These are phyloP conservation scores for Thripadectes ignobilis DNA, from an alignment of 2,797 vertebrate species.

Conservation along the genomic window DNA sequence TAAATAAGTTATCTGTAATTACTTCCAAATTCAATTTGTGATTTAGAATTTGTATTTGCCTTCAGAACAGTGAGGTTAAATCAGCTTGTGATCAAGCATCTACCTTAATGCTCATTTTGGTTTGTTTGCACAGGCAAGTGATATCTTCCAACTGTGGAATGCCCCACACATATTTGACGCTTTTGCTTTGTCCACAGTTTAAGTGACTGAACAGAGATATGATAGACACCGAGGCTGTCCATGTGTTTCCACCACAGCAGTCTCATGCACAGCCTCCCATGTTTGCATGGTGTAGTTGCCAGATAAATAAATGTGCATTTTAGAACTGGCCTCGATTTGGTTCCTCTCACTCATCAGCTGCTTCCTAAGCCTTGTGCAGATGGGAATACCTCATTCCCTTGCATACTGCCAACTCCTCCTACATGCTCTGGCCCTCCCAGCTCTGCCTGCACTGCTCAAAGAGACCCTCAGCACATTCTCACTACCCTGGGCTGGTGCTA, in stretches of 20 bases:
- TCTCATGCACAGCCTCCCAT: neutral
- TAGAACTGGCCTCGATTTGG: rapidly evolving
- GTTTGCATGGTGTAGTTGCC: neutral
- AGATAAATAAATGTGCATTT: neutral
- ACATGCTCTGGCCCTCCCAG: neutral
- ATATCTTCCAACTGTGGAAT: neutral
- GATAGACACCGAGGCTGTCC: neutral
- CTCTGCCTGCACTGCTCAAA: neutral
- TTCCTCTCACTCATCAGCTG: neutral
- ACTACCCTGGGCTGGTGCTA: neutral
- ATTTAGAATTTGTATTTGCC: neutral
- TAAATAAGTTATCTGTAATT: neutral
- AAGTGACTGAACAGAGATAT: neutral
- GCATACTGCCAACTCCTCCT: neutral
- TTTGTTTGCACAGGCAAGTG: neutral
- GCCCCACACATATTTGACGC: neutral
- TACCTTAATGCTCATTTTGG: neutral
- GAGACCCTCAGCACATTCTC: neutral
- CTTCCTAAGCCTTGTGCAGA: neutral
- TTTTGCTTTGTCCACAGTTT: neutral
- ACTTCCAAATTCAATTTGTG: neutral
- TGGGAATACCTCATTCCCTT: neutral
- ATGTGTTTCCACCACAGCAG: neutral
- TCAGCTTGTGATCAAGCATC: neutral
- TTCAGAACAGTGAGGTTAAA: neutral